Evolutionary conservation across 2,888 invertebrate species (phyloP).

Genomic region (Tetropium fuscum): DNA sequence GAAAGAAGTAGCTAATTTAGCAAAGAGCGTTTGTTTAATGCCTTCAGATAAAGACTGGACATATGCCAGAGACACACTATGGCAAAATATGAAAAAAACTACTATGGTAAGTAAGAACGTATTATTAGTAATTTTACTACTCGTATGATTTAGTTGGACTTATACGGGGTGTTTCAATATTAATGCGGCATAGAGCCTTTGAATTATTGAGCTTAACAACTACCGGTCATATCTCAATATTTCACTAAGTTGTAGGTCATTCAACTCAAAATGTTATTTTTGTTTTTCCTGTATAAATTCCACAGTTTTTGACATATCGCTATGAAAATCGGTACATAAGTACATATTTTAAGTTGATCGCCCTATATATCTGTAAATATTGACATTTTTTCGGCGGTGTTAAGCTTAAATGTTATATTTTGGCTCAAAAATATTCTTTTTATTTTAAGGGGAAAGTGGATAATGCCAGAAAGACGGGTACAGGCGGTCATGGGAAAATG

Average conservation of each 20-base stretch:
- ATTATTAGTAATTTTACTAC: background rate
- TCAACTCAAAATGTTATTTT: conserved; percentile 10
- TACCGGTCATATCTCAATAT: background rate
- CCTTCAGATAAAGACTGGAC: conserved; percentile 19
- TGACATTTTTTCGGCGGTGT: background rate
- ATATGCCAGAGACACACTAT: conserved; percentile 19
- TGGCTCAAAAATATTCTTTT: background rate
- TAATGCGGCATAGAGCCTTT: background rate
- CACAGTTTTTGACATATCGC: conserved; percentile 4
- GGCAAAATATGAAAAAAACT: conserved; percentile 20
- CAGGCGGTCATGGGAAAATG: conserved; percentile 25
- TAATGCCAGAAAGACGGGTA: conserved; percentile 19
- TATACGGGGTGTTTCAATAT: conserved; percentile 12
- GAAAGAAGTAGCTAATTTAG: conserved; percentile 13
- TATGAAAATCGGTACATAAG: background rate
- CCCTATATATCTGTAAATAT: background rate
- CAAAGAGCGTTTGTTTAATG: conserved; percentile 16
- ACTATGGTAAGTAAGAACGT: conserved; percentile 3
- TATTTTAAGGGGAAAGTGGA: background rate
- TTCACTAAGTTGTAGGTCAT: background rate
- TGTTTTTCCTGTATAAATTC: background rate
- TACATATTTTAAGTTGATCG: background rate
- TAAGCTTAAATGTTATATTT: background rate
- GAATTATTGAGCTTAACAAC: background rate
- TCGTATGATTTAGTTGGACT: conserved; percentile 7